These are phyloP conservation scores for Tenthredo livida DNA, from an alignment of 2,888 invertebrate genomes.

Conservation along the genomic window DNA sequence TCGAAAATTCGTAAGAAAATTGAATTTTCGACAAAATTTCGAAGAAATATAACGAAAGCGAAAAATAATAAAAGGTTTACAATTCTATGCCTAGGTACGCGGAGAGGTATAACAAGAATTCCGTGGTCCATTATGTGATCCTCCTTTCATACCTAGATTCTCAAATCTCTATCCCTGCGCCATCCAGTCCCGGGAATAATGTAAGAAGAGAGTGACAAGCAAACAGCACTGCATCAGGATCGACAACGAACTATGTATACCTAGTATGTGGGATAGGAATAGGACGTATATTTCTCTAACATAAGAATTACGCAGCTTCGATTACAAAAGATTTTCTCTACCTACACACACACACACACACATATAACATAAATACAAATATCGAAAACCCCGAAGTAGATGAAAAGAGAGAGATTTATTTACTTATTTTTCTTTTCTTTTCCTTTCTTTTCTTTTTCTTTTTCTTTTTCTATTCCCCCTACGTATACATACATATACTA, in stretches of 20 bases:
- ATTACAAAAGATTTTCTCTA: not conserved
- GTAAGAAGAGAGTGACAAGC: conserved; percentile 7
- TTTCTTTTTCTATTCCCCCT: conserved; percentile 5
- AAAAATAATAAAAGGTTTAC: not conserved
- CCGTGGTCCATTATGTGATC: conserved; percentile 22
- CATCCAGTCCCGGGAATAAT: not conserved
- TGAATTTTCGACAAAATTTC: not conserved
- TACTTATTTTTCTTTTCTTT: conserved; percentile 25
- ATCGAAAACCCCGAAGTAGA: not conserved
- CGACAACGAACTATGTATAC: not conserved
- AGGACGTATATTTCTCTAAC: not conserved
- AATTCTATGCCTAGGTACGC: not conserved
- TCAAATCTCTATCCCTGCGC: not conserved
- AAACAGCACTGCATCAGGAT: not conserved
- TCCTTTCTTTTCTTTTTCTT: not conserved
- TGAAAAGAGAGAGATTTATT: conserved; percentile 27
- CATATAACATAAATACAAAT: conserved; percentile 11
- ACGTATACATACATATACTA: not conserved
- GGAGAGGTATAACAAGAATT: conserved; percentile 1
- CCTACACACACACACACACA: not conserved
- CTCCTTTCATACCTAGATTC: conserved; percentile 16
- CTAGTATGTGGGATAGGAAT: not conserved
- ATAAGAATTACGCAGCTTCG: not conserved
- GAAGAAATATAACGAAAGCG: not conserved
- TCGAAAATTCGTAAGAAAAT: not conserved